Base-by-base conservation (phyloP, 2,797 vertebrate genomes). In the Lepidocolaptes lacrymiger region DNA sequence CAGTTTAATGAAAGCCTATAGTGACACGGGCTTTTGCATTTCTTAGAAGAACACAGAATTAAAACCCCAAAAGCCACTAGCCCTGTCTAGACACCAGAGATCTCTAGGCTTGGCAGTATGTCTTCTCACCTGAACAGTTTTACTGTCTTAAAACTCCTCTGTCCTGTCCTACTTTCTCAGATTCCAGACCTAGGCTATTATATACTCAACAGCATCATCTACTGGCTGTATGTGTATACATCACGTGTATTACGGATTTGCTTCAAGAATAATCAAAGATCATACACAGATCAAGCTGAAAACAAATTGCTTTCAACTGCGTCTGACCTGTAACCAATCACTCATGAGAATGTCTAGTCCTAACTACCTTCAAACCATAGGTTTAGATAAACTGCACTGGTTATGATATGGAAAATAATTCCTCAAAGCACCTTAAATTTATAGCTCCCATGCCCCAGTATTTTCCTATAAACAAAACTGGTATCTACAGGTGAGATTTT, bases 131-230 rank as follows among this genome's bases (percentile, higher is more conserved):
- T 54, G 51, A 41, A 79, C 16, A 59, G 16, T 4, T 48, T 74
- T 10, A 44, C 6, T 21, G 15, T 17, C 34, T 43, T 56, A 63
- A 55, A 80, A 61, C 6, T 34, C 14, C 55, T 66, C 24, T 37
- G 11, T 73, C 27, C 51, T 32, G 6, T 28, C 32, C 13, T 63
- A 22, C 48, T 83, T 89, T 64, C 22, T 52, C 44, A 71, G 30
- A 43, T 10, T n/a, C 28, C 43, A 91, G 26, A 37, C 16, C 14
- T 6, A 54, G 10, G 46, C 44, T 71, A 54, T 71, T 61, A 28
- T 1, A 41, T 3, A 84, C 48, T 68, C 89, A 78, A 75, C 55
- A 97, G 91, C 92, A 90, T 84, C 95, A 88, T 55, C 95, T 95
- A 55, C 89, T 92, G 91, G 92, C 34, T 72, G 66, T 39, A 39